Percentiles rank a stretch among this genome's conserved stretches.
phyloP scores from a whole-genome alignment of 2,888 invertebrate species.

The Leptopilina syphax region DNA sequence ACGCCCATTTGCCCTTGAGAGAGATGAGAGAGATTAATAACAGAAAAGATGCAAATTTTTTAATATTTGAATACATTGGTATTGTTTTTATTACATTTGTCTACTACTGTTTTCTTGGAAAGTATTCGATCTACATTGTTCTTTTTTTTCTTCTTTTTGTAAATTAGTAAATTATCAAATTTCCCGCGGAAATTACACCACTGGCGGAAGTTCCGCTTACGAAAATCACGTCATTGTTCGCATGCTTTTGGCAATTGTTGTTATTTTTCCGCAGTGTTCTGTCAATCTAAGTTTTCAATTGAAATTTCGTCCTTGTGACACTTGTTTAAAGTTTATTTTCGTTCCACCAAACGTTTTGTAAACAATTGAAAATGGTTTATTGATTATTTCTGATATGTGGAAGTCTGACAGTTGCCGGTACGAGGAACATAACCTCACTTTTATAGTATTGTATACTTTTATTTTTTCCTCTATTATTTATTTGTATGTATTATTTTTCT shows the following conservation, averaged over 20 bases:
- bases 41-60: neutral
- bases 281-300: constrained; percentile 10
- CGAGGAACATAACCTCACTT: constrained; percentile 9
- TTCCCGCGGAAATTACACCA: constrained; percentile 25
- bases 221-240: constrained; percentile 16
- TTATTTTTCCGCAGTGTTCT: constrained; percentile 3
- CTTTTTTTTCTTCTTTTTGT: neutral
- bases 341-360: neutral
- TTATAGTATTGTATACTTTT: neutral
- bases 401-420: neutral
- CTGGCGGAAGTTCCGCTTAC: constrained; percentile 47
- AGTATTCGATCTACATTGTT: no score
- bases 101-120: no score
- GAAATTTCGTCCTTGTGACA: neutral
- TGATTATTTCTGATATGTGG: neutral
- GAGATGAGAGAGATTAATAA: neutral
- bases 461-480: neutral
- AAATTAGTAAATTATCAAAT: neutral
- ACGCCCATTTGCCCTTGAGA: constrained; percentile 15
- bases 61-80: neutral
- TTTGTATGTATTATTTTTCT: neutral
- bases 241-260: neutral
- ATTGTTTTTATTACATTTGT: neutral
- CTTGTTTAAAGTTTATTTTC: neutral
- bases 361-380: neutral